A percentile compares a stretch with the other conserved stretches of the same genome.
phyloP scores from a whole-genome alignment of 2,797 vertebrate species.

The Poeciliopsis presidionis region DNA sequence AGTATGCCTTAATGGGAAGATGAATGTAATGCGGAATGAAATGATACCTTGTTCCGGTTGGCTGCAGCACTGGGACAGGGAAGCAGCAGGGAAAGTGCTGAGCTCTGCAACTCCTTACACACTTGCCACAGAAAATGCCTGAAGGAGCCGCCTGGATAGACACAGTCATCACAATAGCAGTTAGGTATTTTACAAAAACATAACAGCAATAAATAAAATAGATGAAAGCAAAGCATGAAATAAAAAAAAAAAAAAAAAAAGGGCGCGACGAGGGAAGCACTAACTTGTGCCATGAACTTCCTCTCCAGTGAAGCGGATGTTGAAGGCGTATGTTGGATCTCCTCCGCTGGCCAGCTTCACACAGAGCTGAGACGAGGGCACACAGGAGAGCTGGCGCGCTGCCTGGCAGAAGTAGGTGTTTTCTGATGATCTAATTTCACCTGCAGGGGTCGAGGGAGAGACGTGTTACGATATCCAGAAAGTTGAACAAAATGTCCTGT shows the following conservation, averaged over 20 bases:
- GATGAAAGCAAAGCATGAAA: not conserved
- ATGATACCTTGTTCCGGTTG: conserved; percentile 94
- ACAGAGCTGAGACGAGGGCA: conserved; percentile 95
- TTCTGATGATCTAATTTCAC: conserved; percentile 92
- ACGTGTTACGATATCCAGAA: not conserved
- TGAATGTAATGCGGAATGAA: conserved; percentile 1
- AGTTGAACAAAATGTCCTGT: not conserved
- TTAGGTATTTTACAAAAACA: not conserved
- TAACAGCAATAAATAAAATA: not conserved
- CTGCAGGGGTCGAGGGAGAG: conserved; percentile 64
- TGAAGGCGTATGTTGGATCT: conserved; percentile 96
- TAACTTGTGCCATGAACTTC: conserved; percentile 98
- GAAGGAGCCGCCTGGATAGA: conserved; percentile 90
- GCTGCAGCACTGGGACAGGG: conserved; percentile 94
- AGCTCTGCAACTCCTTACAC: conserved; percentile 97
- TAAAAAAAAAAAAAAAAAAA: not conserved
- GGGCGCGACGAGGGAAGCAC: conserved; percentile 34
- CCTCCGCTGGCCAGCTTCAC: conserved; percentile 96
- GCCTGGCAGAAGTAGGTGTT: conserved; percentile 99
- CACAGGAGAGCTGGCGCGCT: conserved; percentile 89
- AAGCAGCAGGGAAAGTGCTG: conserved; percentile 91
- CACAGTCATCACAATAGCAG: conserved; percentile 23
- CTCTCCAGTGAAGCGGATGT: conserved; percentile 98
- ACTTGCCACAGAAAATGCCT: conserved; percentile 99
- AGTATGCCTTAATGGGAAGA: not conserved